Base-by-base conservation (phyloP, 2,797 vertebrate species). In the Fundulus diaphanus region DNA sequence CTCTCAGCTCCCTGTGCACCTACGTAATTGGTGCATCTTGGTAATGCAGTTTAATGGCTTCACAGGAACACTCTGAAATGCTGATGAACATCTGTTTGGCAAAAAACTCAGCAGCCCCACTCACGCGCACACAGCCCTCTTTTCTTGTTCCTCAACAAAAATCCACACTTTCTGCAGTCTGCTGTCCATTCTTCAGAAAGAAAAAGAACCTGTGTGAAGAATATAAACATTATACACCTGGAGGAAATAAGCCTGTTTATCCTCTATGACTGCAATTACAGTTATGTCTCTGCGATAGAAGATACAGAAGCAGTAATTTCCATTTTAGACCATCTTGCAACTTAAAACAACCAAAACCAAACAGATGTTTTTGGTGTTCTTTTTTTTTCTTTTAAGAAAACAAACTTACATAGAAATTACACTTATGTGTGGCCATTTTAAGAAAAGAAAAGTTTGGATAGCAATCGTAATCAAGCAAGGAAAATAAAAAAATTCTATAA, bases 51-150 rank as follows among this genome's bases (percentile, higher is more conserved):
- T 83, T 92, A 92, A 90, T 92, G 86, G 88, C 88, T 93, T 93
- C 88, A 90, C 80, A 86, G 83, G 85, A 89, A 87, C 85, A 88
- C 88, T 92, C 85, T 92, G 91, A 92, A 93, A 93, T 92, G 83
- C 90, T 92, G 89, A 90, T 93, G 90, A 92, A 93, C 93, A 94
- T 94, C 92, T 94, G 93, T 89, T 93, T 92, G 89, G 88, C 87
- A 87, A 76, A 81, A 86, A 84, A 82, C 69, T 76, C 73, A 6
- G 56, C 69, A 63, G 54, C 9, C 22, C 11, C 0, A 46, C 69
- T 42, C 68, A 31, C 2, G 3, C 13, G 29, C 42, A 49, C 27
- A n/a, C 48, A 69, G 24, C 16, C 18, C 29, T 29, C 29, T 16
- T 2, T 46, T 71, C 51, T 72, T 49, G 40, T 42, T 63, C 48